Base-by-base conservation (phyloP, 1,140 invertebrate genomes). In the Bombus picipes region DNA sequence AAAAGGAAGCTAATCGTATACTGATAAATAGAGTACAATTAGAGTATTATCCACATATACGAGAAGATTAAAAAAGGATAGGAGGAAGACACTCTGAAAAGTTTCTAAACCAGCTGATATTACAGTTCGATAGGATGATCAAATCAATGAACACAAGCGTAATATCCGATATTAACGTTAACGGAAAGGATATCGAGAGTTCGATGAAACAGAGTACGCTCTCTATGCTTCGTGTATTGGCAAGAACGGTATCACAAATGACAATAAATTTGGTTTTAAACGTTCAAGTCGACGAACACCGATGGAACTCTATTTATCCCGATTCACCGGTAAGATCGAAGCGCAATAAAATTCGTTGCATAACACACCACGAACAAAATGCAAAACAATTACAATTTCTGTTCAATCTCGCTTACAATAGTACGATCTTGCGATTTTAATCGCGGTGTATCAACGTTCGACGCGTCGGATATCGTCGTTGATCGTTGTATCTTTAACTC, bases 181-280 rank as follows among this genome's bases (percentile, higher is more conserved):
- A 41, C 1, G 41, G 32, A 28, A 53, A 22, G 9, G 10, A 37
- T 37, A 39, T 76, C 32, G 10, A 28, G 13, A 32, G 15, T 47
- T 43, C n/a, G 13, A 1, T 73, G 1, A 10, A 73, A 28, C 37
- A 39, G 28, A 22, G 34, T 41, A 59, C 10, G 32, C 22, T 41
- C 3, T 10, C 25, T 57, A 12, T n/a, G 34, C 13, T 28, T 65
- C 22, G 32, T 37, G 41, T 18, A 57, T 34, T 77, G 73, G 81
- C 81, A 83, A 83, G 73, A 83, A 70, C 12, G 15, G 25, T 68
- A 57, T 83, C 79, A 81, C 79, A 81, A 73, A 22, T 62, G 4
- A 25, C 12, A 15, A 32, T 62, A 77, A 65, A 65, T 53, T 41
- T 6, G 9, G 22, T 25, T 68, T 15, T 37, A 34, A 47, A 68